Conservation (phyloP, 2,113 vertebrate species). For the Corythaixoides concolor region DNA sequence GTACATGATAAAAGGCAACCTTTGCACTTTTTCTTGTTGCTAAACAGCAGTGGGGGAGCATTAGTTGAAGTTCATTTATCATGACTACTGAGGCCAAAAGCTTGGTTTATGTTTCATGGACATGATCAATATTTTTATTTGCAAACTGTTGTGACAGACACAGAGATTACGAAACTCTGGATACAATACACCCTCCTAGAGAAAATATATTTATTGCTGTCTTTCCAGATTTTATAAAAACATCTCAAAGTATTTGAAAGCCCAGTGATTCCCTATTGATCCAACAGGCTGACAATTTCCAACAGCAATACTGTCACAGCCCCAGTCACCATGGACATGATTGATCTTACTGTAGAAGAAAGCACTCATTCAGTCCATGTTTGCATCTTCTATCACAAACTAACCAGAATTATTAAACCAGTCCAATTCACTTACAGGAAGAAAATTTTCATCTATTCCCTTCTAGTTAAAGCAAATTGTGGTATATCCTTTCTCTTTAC, state of each 20-base stretch:
- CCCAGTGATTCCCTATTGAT: not conserved
- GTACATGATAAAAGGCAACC: constrained; percentile 8
- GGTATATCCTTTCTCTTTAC: not conserved
- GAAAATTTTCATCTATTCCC: not conserved
- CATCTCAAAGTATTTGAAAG: not conserved
- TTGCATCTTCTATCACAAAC: not conserved
- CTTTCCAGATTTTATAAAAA: not conserved
- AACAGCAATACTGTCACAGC: not conserved
- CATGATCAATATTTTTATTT: not conserved
- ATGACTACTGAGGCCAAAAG: not conserved
- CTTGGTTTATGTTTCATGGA: not conserved
- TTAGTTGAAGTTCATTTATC: not conserved
- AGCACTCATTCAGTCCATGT: not conserved
- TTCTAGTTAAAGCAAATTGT: not conserved
- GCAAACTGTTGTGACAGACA: not conserved
- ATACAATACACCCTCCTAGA: not conserved
- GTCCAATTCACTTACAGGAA: not conserved
- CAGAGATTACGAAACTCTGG: not conserved
- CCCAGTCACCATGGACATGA: not conserved
- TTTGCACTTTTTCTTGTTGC: constrained; percentile 6
- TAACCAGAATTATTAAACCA: not conserved
- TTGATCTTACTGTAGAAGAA: not conserved
- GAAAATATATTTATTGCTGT: not conserved
- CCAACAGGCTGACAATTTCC: not conserved
- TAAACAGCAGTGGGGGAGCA: not conserved